Conservation (phyloP, 1,140 invertebrate genomes). For the Adelges cooleyi region DNA sequence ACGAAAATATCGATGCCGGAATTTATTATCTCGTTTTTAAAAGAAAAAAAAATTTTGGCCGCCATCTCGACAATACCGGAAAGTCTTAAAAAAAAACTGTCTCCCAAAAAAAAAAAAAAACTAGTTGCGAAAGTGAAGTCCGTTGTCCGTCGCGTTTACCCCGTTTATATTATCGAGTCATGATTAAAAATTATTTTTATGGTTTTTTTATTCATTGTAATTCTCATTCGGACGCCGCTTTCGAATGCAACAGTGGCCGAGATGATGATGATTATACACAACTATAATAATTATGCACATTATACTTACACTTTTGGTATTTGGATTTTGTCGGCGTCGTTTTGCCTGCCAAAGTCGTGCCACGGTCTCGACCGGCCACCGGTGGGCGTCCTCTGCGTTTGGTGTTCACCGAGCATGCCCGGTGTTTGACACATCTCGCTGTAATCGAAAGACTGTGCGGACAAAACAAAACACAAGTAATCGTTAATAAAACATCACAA, state of each 20-base stretch:
- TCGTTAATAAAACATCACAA: too few species aligned
- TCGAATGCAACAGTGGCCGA: too few species aligned
- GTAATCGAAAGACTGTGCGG: constrained; percentile 74
- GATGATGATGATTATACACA: too few species aligned
- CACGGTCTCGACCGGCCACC: constrained; percentile 61
- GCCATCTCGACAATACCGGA: background rate
- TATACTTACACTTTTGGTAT: constrained; percentile 92
- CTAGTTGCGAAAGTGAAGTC: constrained; percentile 2
- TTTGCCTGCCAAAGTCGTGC: constrained; percentile 84
- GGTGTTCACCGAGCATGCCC: constrained; percentile 38
- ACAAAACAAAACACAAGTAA: constrained; percentile 31
- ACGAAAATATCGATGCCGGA: constrained; percentile 24
- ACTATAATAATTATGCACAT: too few species aligned
- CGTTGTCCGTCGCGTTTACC: too few species aligned
- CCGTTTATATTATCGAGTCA: too few species aligned
- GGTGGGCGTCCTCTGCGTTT: constrained; percentile 31
- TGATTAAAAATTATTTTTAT: too few species aligned
- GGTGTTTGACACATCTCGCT: constrained; percentile 63
- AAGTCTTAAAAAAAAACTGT: background rate
- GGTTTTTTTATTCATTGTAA: too few species aligned
- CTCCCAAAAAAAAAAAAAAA: background rate
- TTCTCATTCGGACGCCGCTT: too few species aligned
- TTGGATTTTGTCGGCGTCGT: constrained; percentile 89
- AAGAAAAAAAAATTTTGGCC: background rate
- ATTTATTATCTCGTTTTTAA: constrained; percentile 1